These are phyloP conservation scores for Volucella inanis DNA, from an alignment of 2,888 invertebrate genomes.

Conservation along the genomic window DNA sequence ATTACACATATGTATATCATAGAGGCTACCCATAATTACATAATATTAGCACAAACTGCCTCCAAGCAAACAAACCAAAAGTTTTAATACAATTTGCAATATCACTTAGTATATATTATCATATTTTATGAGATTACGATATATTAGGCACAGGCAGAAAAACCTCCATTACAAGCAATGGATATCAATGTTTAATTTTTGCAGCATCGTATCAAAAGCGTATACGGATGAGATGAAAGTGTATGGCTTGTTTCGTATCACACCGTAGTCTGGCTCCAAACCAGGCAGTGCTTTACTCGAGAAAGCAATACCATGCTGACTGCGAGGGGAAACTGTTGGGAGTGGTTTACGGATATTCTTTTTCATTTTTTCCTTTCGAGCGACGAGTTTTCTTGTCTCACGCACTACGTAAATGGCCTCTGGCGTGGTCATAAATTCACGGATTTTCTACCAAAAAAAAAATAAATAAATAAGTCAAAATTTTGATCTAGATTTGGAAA, in stretches of 20 bases:
- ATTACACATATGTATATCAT: constrained; percentile 55
- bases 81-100: constrained; percentile 25
- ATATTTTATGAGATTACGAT: constrained; percentile 9
- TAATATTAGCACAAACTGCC: constrained; percentile 39
- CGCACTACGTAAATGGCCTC: constrained; percentile 82
- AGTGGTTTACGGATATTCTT: constrained; percentile 80
- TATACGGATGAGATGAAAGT: constrained; percentile 82
- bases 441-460: constrained; percentile 79
- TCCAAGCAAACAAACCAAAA: constrained; percentile 34
- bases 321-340: constrained; percentile 54
- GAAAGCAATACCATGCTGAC: constrained; percentile 76
- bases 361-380: constrained; percentile 83
- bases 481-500: not conserved
- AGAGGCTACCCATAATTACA: constrained; percentile 30
- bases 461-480: not conserved
- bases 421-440: constrained; percentile 81
- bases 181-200: constrained; percentile 80
- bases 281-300: constrained; percentile 79
- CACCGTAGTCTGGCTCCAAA: constrained; percentile 82
- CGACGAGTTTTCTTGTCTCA: constrained; percentile 82
- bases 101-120: constrained; percentile 37
- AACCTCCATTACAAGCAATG: constrained; percentile 24
- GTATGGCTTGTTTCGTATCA: constrained; percentile 81
- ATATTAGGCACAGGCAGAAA: constrained; percentile 24
- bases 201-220: constrained; percentile 82